A percentile compares a stretch with the other conserved stretches of the same genome.
Evolutionary conservation across 2,888 invertebrate genomes (phyloP).

Genomic region (Orthosia cruda): DNA sequence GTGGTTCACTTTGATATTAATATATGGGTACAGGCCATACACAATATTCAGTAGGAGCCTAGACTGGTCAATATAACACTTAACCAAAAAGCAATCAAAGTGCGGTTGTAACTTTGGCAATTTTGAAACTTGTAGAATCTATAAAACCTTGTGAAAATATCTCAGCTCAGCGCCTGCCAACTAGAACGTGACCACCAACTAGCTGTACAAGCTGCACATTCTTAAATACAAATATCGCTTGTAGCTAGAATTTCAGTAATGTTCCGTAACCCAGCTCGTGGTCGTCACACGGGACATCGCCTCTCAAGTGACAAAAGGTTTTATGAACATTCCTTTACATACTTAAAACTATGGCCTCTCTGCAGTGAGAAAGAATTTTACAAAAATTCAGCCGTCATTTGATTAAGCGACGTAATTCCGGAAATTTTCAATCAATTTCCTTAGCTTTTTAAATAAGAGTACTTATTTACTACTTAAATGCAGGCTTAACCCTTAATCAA

Average conservation of each 20-base stretch:
- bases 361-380: neutral
- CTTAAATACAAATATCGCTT: neutral
- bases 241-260: neutral
- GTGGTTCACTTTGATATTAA: neutral
- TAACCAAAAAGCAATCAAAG: slow-evolving; percentile 8
- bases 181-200: neutral
- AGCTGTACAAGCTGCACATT: neutral
- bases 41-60: no score
- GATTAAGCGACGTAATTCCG: no score
- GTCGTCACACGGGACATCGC: neutral
- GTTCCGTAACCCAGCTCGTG: neutral
- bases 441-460: no score
- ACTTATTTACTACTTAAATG: no score
- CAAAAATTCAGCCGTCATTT: neutral
- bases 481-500: no score
- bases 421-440: no score
- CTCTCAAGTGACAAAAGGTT: no score
- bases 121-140: slow-evolving; percentile 1
- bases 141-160: neutral
- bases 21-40: neutral
- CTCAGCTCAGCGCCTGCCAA: neutral
- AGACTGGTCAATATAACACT: no score
- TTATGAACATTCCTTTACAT: no score
- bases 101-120: neutral
- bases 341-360: no score